Evolutionary conservation across 2,113 vertebrate genomes (phyloP).

Genomic region (Epinephelus moara): DNA sequence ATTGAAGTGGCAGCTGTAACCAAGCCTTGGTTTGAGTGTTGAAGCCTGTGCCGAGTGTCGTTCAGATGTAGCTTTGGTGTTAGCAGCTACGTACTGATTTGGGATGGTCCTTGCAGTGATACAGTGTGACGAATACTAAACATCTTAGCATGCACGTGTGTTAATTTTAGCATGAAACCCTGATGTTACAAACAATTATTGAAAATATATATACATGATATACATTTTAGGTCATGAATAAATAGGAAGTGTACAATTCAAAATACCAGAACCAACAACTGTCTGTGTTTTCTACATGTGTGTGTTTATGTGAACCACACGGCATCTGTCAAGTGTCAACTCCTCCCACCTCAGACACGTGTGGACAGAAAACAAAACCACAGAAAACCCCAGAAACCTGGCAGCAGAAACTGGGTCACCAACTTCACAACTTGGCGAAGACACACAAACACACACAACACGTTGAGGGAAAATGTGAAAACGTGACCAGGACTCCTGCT

Average conservation of each 20-base stretch:
- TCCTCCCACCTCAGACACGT: slow-evolving; percentile 55
- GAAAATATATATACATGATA: no score
- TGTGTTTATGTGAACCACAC: slow-evolving; percentile 63
- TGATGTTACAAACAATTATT: no score
- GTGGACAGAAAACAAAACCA: slow-evolving; percentile 32
- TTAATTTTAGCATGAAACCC: no score
- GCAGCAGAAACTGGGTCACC: slow-evolving; percentile 67
- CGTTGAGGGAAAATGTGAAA: slow-evolving; percentile 53
- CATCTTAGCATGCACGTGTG: no score
- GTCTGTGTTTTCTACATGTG: slow-evolving; percentile 46
- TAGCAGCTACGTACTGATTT: neutral
- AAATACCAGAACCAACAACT: neutral
- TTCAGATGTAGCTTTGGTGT: neutral
- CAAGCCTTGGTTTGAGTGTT: no score
- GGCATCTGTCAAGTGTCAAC: slow-evolving; percentile 53
- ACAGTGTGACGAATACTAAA: no score
- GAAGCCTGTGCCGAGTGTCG: no score
- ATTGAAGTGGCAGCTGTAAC: neutral
- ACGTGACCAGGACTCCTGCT: slow-evolving; percentile 42
- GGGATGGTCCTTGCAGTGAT: no score
- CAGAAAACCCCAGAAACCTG: slow-evolving; percentile 57
- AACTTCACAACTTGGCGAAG: slow-evolving; percentile 49
- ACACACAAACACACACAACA: slow-evolving; percentile 36
- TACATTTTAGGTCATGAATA: neutral
- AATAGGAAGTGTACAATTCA: neutral